Conservation (phyloP, 2,797 vertebrate species). For the Melopsittacus undulatus region DNA sequence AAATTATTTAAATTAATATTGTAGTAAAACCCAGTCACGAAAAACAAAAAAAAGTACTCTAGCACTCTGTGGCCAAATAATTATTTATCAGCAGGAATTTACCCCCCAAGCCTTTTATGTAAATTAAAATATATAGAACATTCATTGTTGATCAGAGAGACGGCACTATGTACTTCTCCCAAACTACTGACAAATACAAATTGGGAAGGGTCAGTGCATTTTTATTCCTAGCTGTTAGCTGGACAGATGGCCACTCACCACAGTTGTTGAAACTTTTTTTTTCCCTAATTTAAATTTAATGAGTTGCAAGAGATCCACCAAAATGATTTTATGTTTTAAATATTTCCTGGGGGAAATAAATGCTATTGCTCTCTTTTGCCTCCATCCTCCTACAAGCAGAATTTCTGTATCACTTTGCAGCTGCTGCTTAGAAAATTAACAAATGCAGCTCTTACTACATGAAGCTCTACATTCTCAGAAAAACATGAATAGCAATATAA, state of each 20-base stretch:
- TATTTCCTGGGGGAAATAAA: slow-evolving; percentile 57
- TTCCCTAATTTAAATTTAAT: slow-evolving; percentile 62
- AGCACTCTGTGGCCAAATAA: not conserved
- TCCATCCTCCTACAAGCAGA: not conserved
- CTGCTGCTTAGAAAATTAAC: not conserved
- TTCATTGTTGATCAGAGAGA: not conserved
- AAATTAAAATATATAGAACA: slow-evolving; percentile 50
- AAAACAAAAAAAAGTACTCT: not conserved
- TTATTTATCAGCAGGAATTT: slow-evolving; percentile 38
- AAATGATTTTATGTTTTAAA: slow-evolving; percentile 42
- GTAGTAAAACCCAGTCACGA: not conserved
- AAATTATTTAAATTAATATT: slow-evolving; percentile 8
- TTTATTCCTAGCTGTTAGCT: slow-evolving; percentile 44
- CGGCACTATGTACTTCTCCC: not conserved
- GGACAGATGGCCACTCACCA: slow-evolving; percentile 46
- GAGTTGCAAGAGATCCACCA: slow-evolving; percentile 42
- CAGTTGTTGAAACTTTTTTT: not conserved
- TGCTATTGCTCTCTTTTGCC: not conserved
- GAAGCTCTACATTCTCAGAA: not conserved
- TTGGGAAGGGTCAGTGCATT: slow-evolving; percentile 26
- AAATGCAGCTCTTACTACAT: not conserved
- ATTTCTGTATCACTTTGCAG: slow-evolving; percentile 3
- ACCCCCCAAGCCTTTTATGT: not conserved
- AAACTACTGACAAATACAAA: slow-evolving; percentile 52
- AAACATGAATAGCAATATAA: not conserved